These are phyloP conservation scores for Zygaena filipendulae DNA, from an alignment of 2,888 invertebrate species.

Conservation along the genomic window DNA sequence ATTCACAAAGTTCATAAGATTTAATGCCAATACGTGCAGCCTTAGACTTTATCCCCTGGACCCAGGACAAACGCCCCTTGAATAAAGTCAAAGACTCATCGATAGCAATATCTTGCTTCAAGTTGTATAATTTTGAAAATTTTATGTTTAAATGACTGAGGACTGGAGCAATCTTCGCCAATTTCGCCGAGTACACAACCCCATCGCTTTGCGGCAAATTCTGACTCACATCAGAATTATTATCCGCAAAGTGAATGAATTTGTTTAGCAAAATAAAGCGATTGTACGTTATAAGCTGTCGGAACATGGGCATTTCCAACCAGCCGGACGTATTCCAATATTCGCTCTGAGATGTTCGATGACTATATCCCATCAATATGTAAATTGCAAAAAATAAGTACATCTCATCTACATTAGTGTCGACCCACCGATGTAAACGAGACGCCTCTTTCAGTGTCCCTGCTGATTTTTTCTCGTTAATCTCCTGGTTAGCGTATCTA, in stretches of 20 bases:
- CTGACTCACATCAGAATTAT: slow-evolving; percentile 8
- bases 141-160: slow-evolving; percentile 18
- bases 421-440: slow-evolving; percentile 15
- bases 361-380: slow-evolving; percentile 17
- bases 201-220: slow-evolving; percentile 4
- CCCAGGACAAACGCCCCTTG: slow-evolving; percentile 17
- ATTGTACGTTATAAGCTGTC: slow-evolving; percentile 11
- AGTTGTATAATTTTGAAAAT: slow-evolving; percentile 18
- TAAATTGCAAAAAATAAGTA: slow-evolving; percentile 14
- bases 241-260: slow-evolving; percentile 16
- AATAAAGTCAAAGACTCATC: slow-evolving; percentile 19
- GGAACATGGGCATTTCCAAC: slow-evolving; percentile 14
- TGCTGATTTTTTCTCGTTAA: slow-evolving; percentile 8
- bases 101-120: slow-evolving; percentile 18
- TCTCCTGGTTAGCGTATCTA: slow-evolving; percentile 17
- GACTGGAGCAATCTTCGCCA: slow-evolving; percentile 12
- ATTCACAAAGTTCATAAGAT: slow-evolving; percentile 19
- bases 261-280: slow-evolving; percentile 15
- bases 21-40: slow-evolving; percentile 17
- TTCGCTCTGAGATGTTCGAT: slow-evolving; percentile 9
- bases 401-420: slow-evolving; percentile 16
- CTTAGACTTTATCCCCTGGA: slow-evolving; percentile 15
- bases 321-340: slow-evolving; percentile 12
- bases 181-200: slow-evolving; percentile 10
- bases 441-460: slow-evolving; percentile 7